These are phyloP conservation scores for Epizoanthus fatuus DNA, from an alignment of 92 coral and sea anemone genomes.

Conservation along the genomic window DNA sequence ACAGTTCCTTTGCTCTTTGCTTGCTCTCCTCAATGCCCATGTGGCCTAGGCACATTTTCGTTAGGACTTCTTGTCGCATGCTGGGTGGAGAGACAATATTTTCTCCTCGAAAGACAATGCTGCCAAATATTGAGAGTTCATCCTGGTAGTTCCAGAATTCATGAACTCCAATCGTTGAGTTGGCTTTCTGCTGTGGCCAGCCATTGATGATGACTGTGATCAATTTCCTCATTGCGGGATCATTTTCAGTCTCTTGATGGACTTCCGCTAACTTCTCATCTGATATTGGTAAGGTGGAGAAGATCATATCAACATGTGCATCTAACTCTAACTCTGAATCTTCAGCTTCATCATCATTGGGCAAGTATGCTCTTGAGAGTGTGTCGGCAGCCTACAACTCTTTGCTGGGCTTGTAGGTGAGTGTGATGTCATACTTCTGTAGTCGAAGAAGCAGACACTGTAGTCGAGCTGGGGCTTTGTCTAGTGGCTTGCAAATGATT, in stretches of 20 bases:
- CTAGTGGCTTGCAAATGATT: no score
- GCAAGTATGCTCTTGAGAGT: no score
- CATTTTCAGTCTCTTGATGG: not conserved
- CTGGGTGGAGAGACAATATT: constrained; percentile 15
- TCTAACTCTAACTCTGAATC: no score
- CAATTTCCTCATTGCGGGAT: not conserved
- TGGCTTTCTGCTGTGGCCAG: constrained; percentile 21
- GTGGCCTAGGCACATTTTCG: constrained; percentile 47
- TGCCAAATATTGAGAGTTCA: constrained; percentile 28
- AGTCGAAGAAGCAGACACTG: no score
- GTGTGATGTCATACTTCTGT: no score
- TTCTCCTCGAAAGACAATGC: constrained; percentile 16
- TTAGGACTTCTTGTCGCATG: constrained; percentile 22
- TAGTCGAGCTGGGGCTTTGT: no score
- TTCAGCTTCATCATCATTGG: no score
- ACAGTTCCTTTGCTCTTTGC: constrained; percentile 35
- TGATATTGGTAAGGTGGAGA: no score
- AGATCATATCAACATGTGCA: no score
- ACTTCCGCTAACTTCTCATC: constrained; percentile 15
- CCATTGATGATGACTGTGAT: not conserved
- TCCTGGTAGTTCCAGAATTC: constrained; percentile 38
- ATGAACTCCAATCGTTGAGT: not conserved
- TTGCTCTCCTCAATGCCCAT: constrained; percentile 45
- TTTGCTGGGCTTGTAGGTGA: no score
- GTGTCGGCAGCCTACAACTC: no score